Evolutionary conservation across 2,113 vertebrate species (phyloP), one percentile per base, ranked within the genome.

Genomic region (Turnix velox): DNA sequence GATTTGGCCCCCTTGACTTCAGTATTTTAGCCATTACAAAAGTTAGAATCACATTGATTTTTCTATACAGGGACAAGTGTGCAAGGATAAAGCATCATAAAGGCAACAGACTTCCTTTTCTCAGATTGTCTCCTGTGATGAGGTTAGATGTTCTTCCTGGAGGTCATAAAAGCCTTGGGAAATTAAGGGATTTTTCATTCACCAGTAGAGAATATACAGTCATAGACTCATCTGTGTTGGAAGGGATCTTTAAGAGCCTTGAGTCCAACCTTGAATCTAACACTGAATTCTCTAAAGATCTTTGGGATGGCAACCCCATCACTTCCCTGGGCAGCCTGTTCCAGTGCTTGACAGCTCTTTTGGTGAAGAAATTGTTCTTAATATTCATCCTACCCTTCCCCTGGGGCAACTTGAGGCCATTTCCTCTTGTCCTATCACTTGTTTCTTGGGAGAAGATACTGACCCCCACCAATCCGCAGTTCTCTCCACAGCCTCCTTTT

Each of bases 111-210:
- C 14, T 76, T 52, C 54, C 46, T 66, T 45, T 51, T 31, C 30
- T 66, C 15, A 27, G 22, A 14, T 16, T 61, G 51, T 30, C 35
- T 66, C 22, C 5, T 0, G 0, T 66, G 58, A 51, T 51, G 18
- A 12, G 46, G 25, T 35, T 35, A 17, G 22, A 37, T 3, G 4
- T 37, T n/a, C 10, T 27, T 49, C 30, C 27, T 39, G 13, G 0
- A 3, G 35, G 33, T 54, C 4, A 45, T 25, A 39, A 40, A 55
- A 43, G 59, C n/a, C 40, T n/a, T 20, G 7, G n/a, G n/a, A 57
- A 55, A 30, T 28, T 18, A 40, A 9, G 11, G 40, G 57, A 55
- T 18, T 3, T 72, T 72, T 46, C 0, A 0, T 49, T 54, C 31
- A 35, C 24, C 49, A 20, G 17, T 30, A 62, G 3, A 30, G 37